Percentiles rank a stretch among this genome's conserved stretches.
phyloP scores from a whole-genome alignment of 2,797 vertebrate species.

The Silurus lanzhouensis region DNA sequence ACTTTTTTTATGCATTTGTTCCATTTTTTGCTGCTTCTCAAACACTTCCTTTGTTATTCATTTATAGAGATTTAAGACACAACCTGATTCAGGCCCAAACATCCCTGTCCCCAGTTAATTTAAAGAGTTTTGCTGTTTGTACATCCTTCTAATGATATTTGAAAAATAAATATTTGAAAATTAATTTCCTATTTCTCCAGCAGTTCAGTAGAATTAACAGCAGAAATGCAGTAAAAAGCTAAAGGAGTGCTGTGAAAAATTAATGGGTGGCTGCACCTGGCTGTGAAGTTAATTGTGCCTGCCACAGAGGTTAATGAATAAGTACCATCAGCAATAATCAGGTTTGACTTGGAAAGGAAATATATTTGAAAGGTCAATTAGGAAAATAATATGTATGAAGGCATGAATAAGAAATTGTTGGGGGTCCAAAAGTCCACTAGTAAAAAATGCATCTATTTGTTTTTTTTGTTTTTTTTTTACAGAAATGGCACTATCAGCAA shows the following conservation, averaged over 20 bases:
- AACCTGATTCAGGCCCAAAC: neutral
- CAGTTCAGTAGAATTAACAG: neutral
- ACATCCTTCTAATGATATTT: neutral
- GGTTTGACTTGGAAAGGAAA: neutral
- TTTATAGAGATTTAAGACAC: neutral
- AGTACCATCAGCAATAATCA: neutral
- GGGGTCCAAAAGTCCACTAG: neutral
- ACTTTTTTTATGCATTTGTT: neutral
- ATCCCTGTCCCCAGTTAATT: neutral
- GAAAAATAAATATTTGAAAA: neutral
- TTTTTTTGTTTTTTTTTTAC: neutral
- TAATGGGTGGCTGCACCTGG: neutral
- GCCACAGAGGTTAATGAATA: slow-evolving; percentile 21
- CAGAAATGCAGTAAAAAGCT: neutral
- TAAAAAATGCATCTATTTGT: neutral
- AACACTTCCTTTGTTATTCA: neutral
- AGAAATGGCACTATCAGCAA: too few species aligned
- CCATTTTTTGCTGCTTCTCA: neutral
- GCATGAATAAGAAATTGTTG: neutral
- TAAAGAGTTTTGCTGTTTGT: neutral
- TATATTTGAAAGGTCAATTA: slow-evolving; percentile 1
- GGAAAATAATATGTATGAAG: neutral
- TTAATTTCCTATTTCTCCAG: slow-evolving; percentile 5
- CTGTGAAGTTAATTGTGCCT: slow-evolving; percentile 39
- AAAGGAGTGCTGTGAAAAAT: neutral